Conservation (phyloP, 1,140 invertebrate genomes). For the Nylanderia fulva region DNA sequence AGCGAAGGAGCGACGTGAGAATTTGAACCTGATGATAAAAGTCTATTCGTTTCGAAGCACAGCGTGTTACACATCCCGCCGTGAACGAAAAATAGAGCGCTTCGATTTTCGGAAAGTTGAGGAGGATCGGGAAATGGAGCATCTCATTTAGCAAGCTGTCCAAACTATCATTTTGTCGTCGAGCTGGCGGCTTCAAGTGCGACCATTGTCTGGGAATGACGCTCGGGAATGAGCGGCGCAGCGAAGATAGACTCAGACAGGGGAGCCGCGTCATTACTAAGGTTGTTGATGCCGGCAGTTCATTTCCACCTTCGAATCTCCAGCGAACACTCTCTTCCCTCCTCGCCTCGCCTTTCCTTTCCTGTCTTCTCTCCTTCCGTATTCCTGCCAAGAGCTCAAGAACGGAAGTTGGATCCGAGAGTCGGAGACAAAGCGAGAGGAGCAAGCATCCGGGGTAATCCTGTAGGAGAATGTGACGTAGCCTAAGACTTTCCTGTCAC, state of each 20-base stretch:
- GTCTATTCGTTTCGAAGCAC: slow-evolving; percentile 53
- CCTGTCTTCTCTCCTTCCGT: slow-evolving; percentile 72
- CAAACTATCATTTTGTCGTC: slow-evolving; percentile 79
- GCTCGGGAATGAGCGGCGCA: slow-evolving; percentile 76
- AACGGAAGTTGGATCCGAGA: slow-evolving; percentile 78
- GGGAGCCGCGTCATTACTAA: slow-evolving; percentile 78
- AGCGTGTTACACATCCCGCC: slow-evolving; percentile 57
- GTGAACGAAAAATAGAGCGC: slow-evolving; percentile 69
- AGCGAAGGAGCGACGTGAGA: slow-evolving; percentile 14
- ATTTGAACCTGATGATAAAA: slow-evolving; percentile 36
- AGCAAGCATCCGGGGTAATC: slow-evolving; percentile 80
- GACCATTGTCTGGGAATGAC: slow-evolving; percentile 80
- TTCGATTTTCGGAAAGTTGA: slow-evolving; percentile 73
- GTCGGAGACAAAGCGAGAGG: slow-evolving; percentile 79
- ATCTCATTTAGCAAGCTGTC: slow-evolving; percentile 80
- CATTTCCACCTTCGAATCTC: slow-evolving; percentile 80
- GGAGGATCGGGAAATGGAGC: slow-evolving; percentile 70
- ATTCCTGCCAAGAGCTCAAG: slow-evolving; percentile 67
- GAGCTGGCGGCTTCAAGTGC: slow-evolving; percentile 78
- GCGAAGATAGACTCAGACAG: slow-evolving; percentile 76
- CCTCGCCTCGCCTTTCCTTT: slow-evolving; percentile 42
- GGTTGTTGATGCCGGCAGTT: slow-evolving; percentile 80
- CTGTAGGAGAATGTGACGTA: slow-evolving; percentile 78
- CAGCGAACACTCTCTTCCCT: slow-evolving; percentile 71
- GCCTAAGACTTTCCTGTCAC: slow-evolving; percentile 76